These are phyloP conservation scores for Agrotis puta DNA, from an alignment of 2,888 invertebrate genomes.

Conservation along the genomic window DNA sequence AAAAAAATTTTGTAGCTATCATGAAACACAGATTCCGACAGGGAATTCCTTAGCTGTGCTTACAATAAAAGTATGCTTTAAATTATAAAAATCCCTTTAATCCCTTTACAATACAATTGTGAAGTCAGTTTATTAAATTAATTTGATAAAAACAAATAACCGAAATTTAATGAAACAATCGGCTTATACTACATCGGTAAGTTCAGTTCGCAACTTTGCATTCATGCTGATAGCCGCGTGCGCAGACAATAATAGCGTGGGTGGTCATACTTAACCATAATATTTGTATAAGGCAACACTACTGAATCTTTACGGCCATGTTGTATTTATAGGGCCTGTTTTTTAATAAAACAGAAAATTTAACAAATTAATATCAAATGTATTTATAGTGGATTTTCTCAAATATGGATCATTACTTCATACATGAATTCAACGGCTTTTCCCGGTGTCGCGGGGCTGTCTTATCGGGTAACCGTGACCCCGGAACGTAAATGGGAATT, in stretches of 20 bases:
- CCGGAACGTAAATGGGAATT: too few relatives aligned
- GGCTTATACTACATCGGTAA: background rate
- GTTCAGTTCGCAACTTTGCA: background rate
- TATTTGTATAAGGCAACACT: conserved; percentile 38
- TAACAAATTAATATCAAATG: background rate
- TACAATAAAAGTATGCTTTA: too few relatives aligned
- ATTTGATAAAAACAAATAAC: background rate
- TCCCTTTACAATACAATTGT: too few relatives aligned
- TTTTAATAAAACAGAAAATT: background rate
- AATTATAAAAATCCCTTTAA: too few relatives aligned
- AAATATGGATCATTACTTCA: background rate
- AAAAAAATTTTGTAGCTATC: too few relatives aligned
- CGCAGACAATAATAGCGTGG: conserved; percentile 38
- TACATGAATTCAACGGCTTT: too few relatives aligned
- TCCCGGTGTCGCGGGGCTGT: too few relatives aligned
- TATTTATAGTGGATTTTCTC: background rate
- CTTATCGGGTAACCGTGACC: too few relatives aligned
- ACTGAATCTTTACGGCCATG: conserved; percentile 32
- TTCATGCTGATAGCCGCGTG: background rate
- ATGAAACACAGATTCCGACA: too few relatives aligned
- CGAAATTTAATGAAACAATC: background rate
- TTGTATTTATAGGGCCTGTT: background rate
- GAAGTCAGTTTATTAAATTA: background rate
- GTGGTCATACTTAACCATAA: conserved; percentile 33
- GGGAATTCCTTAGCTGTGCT: too few relatives aligned